Evolutionary conservation across 2,113 vertebrate genomes (phyloP).

Genomic region (Nesoenas mayeri): DNA sequence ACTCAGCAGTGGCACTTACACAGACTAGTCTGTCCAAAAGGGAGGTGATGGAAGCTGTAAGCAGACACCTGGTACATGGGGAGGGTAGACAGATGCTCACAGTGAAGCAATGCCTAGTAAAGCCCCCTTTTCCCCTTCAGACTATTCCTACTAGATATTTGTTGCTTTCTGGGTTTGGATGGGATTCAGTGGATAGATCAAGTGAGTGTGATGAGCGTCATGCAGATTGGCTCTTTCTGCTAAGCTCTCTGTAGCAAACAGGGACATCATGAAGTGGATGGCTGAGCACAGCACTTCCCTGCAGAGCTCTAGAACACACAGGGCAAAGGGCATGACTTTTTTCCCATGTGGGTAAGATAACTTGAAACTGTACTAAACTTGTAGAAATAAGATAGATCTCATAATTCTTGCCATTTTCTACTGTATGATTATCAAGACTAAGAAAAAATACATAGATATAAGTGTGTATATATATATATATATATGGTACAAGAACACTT

Average conservation of each 20-base stretch:
- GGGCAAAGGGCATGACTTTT: neutral
- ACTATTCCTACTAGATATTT: neutral
- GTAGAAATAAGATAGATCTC: neutral
- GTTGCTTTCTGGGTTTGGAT: neutral
- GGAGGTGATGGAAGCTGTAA: neutral
- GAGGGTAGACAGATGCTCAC: neutral
- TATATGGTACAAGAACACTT: neutral
- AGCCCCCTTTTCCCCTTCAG: neutral
- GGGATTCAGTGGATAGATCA: neutral
- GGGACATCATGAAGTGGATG: neutral
- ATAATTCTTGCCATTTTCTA: neutral
- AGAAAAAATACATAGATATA: neutral
- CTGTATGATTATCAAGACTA: neutral
- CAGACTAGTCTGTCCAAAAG: neutral
- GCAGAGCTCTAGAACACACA: neutral
- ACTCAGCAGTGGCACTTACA: neutral
- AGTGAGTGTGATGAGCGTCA: neutral
- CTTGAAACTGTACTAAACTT: neutral
- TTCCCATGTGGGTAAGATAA: conserved; percentile 33
- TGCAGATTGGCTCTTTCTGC: conserved; percentile 63
- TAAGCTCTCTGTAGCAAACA: neutral
- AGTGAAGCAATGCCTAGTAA: neutral
- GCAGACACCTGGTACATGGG: too few relatives aligned
- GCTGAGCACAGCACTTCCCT: neutral
- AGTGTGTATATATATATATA: neutral